These are phyloP conservation scores for Endotricha flammealis DNA, from an alignment of 2,888 invertebrate genomes.

Conservation along the genomic window DNA sequence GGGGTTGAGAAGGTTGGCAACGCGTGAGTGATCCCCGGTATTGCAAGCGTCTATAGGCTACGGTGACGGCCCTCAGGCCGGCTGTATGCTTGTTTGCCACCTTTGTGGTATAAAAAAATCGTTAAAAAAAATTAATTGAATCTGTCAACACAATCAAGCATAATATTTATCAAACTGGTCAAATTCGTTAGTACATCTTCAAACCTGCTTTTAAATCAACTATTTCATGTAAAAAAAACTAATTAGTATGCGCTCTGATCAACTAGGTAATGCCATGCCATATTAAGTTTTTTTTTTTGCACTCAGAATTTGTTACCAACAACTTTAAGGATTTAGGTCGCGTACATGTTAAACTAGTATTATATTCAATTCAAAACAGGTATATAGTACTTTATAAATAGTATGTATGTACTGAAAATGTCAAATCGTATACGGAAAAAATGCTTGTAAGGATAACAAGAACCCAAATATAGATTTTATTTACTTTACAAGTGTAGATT, in stretches of 20 bases:
- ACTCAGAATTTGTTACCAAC: background rate
- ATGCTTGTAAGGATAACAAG: background rate
- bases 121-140: background rate
- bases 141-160: background rate
- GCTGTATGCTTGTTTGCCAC: too few relatives aligned
- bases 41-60: too few relatives aligned
- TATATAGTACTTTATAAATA: too few relatives aligned
- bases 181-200: too few relatives aligned
- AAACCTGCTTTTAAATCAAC: slow-evolving; percentile 8
- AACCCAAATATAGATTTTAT: too few relatives aligned
- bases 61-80: too few relatives aligned
- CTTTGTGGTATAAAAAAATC: too few relatives aligned
- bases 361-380: background rate
- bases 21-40: too few relatives aligned
- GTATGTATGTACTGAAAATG: background rate
- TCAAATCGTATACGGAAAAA: background rate
- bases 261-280: background rate
- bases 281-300: background rate
- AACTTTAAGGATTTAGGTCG: background rate
- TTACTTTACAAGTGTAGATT: too few relatives aligned
- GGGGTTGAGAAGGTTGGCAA: too few relatives aligned
- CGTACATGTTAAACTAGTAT: background rate
- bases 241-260: background rate
- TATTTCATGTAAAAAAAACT: slow-evolving; percentile 19
- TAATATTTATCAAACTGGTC: background rate